Conservation (phyloP, 2,113 vertebrate genomes). For the Boleophthalmus pectinirostris region DNA sequence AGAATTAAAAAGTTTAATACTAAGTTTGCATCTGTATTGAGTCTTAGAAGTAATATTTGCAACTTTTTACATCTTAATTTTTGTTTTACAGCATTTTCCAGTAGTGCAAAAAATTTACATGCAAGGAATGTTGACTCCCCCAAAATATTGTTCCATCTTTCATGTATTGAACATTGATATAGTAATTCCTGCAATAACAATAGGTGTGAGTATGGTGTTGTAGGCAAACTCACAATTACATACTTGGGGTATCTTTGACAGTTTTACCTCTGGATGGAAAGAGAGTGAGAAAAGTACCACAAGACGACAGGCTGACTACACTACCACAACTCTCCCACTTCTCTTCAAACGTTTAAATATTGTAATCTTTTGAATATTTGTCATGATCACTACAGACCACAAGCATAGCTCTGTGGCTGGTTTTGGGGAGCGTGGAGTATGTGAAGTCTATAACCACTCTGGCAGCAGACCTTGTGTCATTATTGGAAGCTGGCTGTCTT, state of each 20-base stretch:
- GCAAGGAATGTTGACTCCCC: too few relatives aligned
- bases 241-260: not conserved
- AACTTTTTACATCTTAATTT: too few relatives aligned
- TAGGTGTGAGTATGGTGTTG: too few relatives aligned
- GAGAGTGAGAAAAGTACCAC: not conserved
- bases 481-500: slow-evolving; percentile 52
- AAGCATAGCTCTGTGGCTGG: not conserved
- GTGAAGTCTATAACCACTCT: slow-evolving; percentile 7
- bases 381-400: not conserved
- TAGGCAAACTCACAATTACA: not conserved
- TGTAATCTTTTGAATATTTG: slow-evolving; percentile 1
- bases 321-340: not conserved
- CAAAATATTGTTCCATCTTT: too few relatives aligned
- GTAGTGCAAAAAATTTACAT: too few relatives aligned
- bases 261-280: not conserved
- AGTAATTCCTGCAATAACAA: too few relatives aligned
- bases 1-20: too few relatives aligned
- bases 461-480: slow-evolving; percentile 13
- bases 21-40: too few relatives aligned
- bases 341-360: not conserved
- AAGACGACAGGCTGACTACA: not conserved
- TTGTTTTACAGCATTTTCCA: too few relatives aligned
- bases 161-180: too few relatives aligned
- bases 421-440: slow-evolving; percentile 14
- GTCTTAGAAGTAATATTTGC: too few relatives aligned